These are phyloP conservation scores for Ursus arctos DNA, from an alignment of 2,113 vertebrate genomes.

Conservation along the genomic window DNA sequence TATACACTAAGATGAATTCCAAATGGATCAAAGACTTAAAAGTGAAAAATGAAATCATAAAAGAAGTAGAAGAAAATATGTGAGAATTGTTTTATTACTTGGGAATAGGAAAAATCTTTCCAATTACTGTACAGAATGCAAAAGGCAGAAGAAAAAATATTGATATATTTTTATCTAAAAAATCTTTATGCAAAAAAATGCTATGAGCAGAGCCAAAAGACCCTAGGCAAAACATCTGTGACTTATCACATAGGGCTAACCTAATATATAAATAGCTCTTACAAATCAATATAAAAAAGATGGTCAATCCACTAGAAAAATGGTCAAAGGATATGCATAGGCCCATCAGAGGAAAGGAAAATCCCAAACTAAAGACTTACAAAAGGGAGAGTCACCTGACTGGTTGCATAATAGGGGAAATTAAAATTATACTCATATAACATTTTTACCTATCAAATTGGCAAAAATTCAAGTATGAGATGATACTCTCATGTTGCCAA, in stretches of 20 bases:
- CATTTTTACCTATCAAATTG: constrained; percentile 6
- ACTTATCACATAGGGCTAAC: neutral
- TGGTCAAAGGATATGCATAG: neutral
- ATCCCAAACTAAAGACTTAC: neutral
- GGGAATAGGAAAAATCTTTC: constrained; percentile 14
- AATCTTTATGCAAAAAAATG: neutral
- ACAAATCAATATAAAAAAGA: constrained; percentile 16
- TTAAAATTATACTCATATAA: neutral
- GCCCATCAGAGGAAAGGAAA: constrained; percentile 17
- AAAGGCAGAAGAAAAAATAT: neutral
- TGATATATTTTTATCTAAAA: neutral
- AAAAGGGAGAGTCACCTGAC: neutral
- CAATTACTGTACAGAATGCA: neutral
- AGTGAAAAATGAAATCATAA: constrained; percentile 20
- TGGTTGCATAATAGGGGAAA: neutral
- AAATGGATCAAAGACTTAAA: constrained; percentile 18
- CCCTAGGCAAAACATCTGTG: neutral
- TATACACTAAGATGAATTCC: neutral
- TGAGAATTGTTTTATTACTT: neutral
- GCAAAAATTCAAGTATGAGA: constrained; percentile 5
- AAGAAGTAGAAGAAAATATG: neutral
- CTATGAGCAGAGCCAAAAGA: constrained; percentile 31
- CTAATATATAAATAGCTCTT: neutral
- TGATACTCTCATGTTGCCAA: neutral
- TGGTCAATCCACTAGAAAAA: neutral